Evolutionary conservation across 2,113 vertebrate genomes (phyloP).

Genomic region (Hucho hucho): DNA sequence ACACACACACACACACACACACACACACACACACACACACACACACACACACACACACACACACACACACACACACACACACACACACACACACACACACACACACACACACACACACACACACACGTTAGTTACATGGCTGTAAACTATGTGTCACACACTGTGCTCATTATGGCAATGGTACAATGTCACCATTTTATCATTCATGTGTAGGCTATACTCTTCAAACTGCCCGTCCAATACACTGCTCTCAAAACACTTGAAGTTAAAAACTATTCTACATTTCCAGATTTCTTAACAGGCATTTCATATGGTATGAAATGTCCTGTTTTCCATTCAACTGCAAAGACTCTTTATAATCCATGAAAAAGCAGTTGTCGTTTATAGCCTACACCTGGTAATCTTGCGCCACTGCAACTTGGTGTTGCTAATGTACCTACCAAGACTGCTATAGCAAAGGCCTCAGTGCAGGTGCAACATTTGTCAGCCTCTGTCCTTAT

Average conservation of each 20-base stretch:
- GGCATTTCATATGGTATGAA: too few species aligned
- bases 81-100: constrained; percentile 5
- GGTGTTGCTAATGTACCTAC: not conserved
- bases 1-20: constrained; percentile 9
- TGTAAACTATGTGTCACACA: too few species aligned
- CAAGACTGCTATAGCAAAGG: constrained; percentile 31
- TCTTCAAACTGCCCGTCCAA: too few species aligned
- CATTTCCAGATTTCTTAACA: too few species aligned
- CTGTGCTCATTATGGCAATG: too few species aligned
- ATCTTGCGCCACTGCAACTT: constrained; percentile 17
- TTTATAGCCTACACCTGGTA: not conserved
- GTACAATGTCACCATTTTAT: too few species aligned
- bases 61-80: not conserved
- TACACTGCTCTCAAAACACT: too few species aligned
- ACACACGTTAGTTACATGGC: too few species aligned
- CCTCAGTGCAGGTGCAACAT: constrained; percentile 50
- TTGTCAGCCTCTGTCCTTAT: constrained; percentile 45
- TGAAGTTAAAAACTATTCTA: not conserved
- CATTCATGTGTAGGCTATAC: too few species aligned
- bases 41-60: not conserved
- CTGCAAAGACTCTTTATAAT: too few species aligned
- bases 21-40: not conserved
- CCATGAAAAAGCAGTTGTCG: too few species aligned
- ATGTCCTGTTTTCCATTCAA: too few species aligned
- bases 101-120: not conserved